Percentiles rank a stretch among this genome's conserved stretches.
Conservation (phyloP, 2,113 vertebrate genomes). For the Anolis carolinensis region DNA sequence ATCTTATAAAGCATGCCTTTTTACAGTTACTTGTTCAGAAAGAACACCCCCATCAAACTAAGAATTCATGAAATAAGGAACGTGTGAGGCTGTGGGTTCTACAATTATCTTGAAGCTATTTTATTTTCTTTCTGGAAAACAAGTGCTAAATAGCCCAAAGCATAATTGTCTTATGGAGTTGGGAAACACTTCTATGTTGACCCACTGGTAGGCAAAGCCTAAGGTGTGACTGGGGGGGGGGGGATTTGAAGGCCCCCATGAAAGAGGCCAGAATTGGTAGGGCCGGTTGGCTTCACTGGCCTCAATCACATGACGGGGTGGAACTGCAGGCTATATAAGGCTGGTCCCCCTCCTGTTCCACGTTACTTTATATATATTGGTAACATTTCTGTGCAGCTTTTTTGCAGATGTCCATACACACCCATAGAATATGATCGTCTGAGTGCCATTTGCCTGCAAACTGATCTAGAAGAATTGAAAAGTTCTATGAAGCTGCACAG, state of each 20-base stretch:
- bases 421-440: not conserved
- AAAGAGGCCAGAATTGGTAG: too few species aligned
- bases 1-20: not conserved
- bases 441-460: not conserved
- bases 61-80: not conserved
- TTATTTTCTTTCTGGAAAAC: not conserved
- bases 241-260: too few species aligned
- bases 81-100: not conserved
- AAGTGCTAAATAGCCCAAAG: not conserved
- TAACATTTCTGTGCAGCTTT: not conserved
- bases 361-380: not conserved
- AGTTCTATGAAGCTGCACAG: not conserved
- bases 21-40: not conserved
- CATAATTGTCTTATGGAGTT: not conserved
- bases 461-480: not conserved
- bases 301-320: too few species aligned
- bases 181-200: not conserved
- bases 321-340: too few species aligned
- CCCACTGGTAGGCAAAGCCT: too few species aligned
- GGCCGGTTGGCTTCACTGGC: too few species aligned
- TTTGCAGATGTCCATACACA: too few species aligned
- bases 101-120: not conserved
- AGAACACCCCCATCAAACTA: not conserved
- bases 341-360: too few species aligned
- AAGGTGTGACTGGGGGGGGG: too few species aligned